Base-by-base conservation (phyloP, 1,140 invertebrate genomes). In the Drosophila jambulina region DNA sequence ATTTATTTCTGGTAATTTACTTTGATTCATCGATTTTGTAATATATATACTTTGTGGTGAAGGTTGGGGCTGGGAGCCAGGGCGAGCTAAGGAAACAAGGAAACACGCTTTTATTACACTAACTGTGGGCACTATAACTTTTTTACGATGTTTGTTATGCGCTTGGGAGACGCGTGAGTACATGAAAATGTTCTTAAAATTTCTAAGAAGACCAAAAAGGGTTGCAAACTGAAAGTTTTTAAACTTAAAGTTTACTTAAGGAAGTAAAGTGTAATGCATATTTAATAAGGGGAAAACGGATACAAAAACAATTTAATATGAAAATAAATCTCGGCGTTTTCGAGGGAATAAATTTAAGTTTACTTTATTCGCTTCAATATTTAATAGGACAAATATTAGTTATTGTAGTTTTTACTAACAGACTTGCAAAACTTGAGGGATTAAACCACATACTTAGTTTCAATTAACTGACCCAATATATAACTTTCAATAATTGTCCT, bases 1-100 rank as follows among this genome's bases (percentile, higher is more conserved):
- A 88, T 88, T 88, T 88, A 88, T 85, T 88, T 88, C 84, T 88
- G 85, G 84, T 88, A 88, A 88, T 88, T 88, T 88, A 90, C 84
- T 88, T 88, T 88, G 84, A 88, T 88, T 88, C 84, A 88, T 88
- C 85, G 84, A 88, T 88, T 90, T 88, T 88, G 81, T 88, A 88
- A 90, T 79, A 79, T 78, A 77, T 82, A 76, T 69, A 67, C 75
- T 51, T 56, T 32, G 38, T 27, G 27, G 34, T 2, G 53, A 48
- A 42, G 43, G 42, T 29, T 25, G 7, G 8, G 49, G 29, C 6
- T 15, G 29, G 29, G 8, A 25, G 42, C 19, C 42, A 34, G n/a
- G 61, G 15, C n/a, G 59, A 48, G n/a, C 25, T 25, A 29, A 64
- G 32, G 51, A 46, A 78, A 69, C 82, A 75, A 61, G 32, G 48